Evolutionary conservation across 2,113 vertebrate species (phyloP).

Genomic region (Phylloscopus trochilus): DNA sequence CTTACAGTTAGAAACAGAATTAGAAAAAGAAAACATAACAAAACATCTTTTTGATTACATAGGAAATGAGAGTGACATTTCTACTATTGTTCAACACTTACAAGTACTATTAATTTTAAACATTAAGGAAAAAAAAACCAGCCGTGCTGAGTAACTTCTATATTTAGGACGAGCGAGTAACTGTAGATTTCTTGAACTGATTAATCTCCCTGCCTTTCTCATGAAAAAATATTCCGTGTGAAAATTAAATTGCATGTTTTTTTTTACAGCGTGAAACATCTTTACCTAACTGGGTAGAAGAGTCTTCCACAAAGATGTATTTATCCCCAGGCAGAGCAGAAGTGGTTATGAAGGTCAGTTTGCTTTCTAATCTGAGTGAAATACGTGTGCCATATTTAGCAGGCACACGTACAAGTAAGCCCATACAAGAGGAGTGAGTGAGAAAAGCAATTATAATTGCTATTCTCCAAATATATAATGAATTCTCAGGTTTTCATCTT

Average conservation of each 20-base stretch:
- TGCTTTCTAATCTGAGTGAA: conserved; percentile 38
- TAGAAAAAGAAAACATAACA: conserved; percentile 40
- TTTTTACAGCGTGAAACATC: background rate
- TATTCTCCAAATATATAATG: background rate
- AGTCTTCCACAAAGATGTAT: background rate
- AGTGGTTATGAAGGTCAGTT: conserved; percentile 36
- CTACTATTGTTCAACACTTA: conserved; percentile 6
- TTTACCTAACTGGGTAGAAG: conserved; percentile 2
- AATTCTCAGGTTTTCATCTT: conserved; percentile 20
- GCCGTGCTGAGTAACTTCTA: background rate
- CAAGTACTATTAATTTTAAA: conserved; percentile 9
- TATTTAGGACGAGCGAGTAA: background rate
- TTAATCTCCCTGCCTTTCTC: background rate
- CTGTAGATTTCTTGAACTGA: background rate
- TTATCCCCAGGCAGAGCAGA: conserved; percentile 23
- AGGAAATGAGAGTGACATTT: conserved; percentile 33
- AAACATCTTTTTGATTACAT: conserved; percentile 16
- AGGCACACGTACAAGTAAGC: background rate
- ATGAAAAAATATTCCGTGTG: background rate
- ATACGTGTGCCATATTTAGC: conserved; percentile 34
- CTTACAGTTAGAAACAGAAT: conserved; percentile 41
- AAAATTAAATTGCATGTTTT: background rate
- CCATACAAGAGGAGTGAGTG: conserved; percentile 39
- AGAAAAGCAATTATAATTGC: conserved; percentile 61
- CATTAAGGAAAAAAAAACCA: background rate